phyloP scores from a whole-genome alignment of 2,113 vertebrate genomes.

The Thinocorus orbignyianus region DNA sequence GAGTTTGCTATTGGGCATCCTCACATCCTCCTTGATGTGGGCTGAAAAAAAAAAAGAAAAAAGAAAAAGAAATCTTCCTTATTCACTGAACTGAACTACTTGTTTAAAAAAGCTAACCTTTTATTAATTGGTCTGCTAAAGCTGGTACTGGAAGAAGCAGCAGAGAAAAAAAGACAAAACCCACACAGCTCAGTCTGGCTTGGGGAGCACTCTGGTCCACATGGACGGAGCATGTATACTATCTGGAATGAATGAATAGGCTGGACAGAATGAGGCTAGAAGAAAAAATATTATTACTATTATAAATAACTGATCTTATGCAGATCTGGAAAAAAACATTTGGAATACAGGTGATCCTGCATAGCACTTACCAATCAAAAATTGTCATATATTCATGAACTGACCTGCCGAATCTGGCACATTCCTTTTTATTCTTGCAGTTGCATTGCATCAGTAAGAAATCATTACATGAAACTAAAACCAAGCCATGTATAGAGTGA shows the following conservation, averaged over 20 bases:
- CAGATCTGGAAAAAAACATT: neutral
- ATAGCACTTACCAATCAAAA: neutral
- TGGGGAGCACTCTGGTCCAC: neutral
- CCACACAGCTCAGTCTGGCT: neutral
- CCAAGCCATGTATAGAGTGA: neutral
- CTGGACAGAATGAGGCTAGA: neutral
- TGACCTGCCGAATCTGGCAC: neutral
- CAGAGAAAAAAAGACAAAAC: neutral
- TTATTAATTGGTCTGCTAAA: neutral
- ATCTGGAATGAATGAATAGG: neutral
- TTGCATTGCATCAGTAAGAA: neutral
- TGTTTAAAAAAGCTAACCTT: neutral
- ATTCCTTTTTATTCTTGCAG: neutral
- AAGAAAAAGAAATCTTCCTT: neutral
- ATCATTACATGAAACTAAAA: neutral
- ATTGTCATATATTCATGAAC: neutral
- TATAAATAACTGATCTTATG: neutral
- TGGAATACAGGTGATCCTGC: neutral
- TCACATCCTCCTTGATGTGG: neutral
- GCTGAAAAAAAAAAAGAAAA: neutral
- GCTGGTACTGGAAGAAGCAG: neutral
- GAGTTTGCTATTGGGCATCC: neutral
- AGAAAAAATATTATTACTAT: neutral
- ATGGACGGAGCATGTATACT: neutral
- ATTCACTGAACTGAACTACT: neutral